Percentiles rank a stretch among this genome's conserved stretches.
These are phyloP conservation scores for Bombylius major DNA, from an alignment of 2,888 invertebrate genomes.

Conservation along the genomic window DNA sequence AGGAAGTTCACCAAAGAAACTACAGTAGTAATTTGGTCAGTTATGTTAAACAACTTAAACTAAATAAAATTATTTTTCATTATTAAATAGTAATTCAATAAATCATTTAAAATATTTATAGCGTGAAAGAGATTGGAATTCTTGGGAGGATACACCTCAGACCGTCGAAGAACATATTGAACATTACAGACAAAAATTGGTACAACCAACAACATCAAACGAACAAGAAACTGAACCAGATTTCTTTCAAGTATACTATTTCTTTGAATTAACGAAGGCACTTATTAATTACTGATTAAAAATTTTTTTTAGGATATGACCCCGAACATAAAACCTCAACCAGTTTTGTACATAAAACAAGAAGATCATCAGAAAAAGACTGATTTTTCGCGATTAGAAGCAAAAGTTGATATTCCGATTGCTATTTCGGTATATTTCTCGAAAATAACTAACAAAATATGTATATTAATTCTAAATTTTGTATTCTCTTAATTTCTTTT, in stretches of 20 bases:
- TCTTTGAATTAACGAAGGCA: too few species aligned
- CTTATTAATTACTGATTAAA: background rate
- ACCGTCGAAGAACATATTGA: slow-evolving; percentile 51
- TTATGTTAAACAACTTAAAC: too few species aligned
- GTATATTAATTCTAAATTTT: too few species aligned
- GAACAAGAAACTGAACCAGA: slow-evolving; percentile 39
- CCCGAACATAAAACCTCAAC: slow-evolving; percentile 47
- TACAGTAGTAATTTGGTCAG: too few species aligned
- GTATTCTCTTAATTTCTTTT: background rate
- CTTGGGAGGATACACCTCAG: slow-evolving; percentile 45
- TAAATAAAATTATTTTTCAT: too few species aligned
- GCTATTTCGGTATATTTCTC: slow-evolving; percentile 29
- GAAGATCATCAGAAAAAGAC: slow-evolving; percentile 17
- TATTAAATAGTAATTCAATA: too few species aligned
- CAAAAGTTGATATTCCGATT: slow-evolving; percentile 37
- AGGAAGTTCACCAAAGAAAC: slow-evolving; percentile 20
- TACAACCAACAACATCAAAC: slow-evolving; percentile 33
- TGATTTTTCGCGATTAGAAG: slow-evolving; percentile 38
- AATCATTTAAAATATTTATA: background rate
- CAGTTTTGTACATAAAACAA: slow-evolving; percentile 40
- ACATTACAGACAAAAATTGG: slow-evolving; percentile 44
- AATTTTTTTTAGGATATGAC: slow-evolving; percentile 42
- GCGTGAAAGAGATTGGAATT: slow-evolving; percentile 41
- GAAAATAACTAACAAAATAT: background rate
- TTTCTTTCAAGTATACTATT: slow-evolving; percentile 41